These are phyloP conservation scores for Agriopis aurantiaria DNA, from an alignment of 2,888 invertebrate genomes.

Conservation along the genomic window DNA sequence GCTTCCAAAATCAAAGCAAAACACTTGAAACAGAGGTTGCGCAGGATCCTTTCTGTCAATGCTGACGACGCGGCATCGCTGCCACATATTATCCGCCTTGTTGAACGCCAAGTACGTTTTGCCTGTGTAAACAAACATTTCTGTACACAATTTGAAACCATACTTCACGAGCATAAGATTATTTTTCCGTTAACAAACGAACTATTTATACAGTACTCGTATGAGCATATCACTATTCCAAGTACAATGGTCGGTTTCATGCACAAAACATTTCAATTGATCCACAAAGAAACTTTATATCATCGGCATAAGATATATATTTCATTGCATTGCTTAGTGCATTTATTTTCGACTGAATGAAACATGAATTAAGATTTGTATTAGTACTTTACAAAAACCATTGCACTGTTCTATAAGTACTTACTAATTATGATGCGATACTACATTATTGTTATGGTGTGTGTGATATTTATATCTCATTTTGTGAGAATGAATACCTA, in stretches of 20 bases:
- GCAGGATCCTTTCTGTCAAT: conserved; percentile 60
- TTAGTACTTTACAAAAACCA: not conserved
- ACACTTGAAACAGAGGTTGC: conserved; percentile 80
- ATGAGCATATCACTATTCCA: too few species aligned
- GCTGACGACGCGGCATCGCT: conserved; percentile 86
- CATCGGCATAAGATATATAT: not conserved
- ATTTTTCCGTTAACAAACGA: too few species aligned
- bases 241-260: too few species aligned
- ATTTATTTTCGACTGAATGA: not conserved
- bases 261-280: too few species aligned
- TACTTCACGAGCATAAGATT: not conserved
- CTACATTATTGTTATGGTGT: too few species aligned
- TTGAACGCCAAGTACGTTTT: conserved; percentile 88
- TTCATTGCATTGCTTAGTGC: not conserved
- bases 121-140: conserved; percentile 67
- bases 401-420: too few species aligned
- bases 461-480: too few species aligned
- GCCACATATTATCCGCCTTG: conserved; percentile 87
- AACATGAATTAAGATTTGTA: not conserved
- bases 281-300: not conserved
- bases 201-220: too few species aligned
- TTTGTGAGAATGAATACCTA: too few species aligned
- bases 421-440: too few species aligned
- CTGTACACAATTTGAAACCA: not conserved
- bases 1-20: conserved; percentile 89